Evolutionary conservation across 2,888 invertebrate species (phyloP).

Genomic region (Anthophora plumipes): DNA sequence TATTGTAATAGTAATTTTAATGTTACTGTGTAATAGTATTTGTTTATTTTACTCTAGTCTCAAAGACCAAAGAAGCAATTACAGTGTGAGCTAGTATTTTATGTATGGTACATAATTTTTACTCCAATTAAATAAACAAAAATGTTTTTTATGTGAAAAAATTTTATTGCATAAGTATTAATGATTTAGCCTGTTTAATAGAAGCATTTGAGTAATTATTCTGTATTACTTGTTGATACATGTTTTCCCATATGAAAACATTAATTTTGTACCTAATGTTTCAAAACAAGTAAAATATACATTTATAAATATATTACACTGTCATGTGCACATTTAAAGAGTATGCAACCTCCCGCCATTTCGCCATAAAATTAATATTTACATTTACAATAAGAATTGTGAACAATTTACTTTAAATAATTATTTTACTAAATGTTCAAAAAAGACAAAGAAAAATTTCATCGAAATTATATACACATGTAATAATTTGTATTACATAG

Average conservation of each 20-base stretch:
- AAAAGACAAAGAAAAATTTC: no score
- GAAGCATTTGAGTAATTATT: no score
- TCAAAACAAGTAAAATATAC: no score
- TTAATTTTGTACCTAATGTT: no score
- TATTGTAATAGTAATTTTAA: conserved; percentile 5
- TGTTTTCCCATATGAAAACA: no score
- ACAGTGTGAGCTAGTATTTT: conserved; percentile 8
- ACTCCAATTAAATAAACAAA: conserved; percentile 8
- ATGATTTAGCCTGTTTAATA: neutral
- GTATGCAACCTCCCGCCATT: no score
- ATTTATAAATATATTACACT: no score
- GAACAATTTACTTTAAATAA: neutral
- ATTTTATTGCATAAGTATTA: conserved; percentile 3
- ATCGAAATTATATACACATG: neutral
- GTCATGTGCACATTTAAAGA: no score
- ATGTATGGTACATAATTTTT: conserved; percentile 26
- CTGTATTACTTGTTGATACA: no score
- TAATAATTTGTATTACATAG: neutral
- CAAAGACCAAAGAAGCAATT: conserved; percentile 28
- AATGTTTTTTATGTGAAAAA: neutral
- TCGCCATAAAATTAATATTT: no score
- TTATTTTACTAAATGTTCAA: neutral
- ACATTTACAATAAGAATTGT: no score
- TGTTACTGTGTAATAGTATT: neutral
- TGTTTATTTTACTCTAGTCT: conserved; percentile 32